Evolutionary conservation across 30 jellyfish, hydroid and myxozoan species (phyloP), one percentile per base, ranked within the genome.

Genomic region (Aurelia aurita): DNA sequence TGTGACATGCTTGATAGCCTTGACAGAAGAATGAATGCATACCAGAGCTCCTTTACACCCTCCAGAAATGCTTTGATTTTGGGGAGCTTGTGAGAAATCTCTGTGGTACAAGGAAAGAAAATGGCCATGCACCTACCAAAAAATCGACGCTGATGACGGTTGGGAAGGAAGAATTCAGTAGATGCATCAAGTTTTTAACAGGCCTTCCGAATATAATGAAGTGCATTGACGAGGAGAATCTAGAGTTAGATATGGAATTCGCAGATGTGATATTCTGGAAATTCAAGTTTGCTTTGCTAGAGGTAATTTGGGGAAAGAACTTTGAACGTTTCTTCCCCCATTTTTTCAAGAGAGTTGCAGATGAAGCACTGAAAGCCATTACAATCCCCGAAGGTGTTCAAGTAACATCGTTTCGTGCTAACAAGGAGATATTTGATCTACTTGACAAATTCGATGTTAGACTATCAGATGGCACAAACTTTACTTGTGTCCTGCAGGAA

Each of bases 261-360:
- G 58, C 79, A 15, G 58, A 67, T 18, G 3, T 67, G 27, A 67
- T 67, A 16, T 67, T 67, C 18, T 27, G 79, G 79, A 31, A 31
- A 67, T 31, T 67, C 54, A 67, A 67, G 79, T 67, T 60, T 2
- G 14, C 27, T 5, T 18, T 67, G 4, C 3, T 32, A 16, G 12
- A 31, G 22, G 43, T 31, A 31, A 31, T 31, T 31, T 31, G 43
- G 0, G 43, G 43, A 31, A 31, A 31, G 43, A 31, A 31, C 0
- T 31, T 0, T 31, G 43, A 31, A 31, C 43, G 43, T 31, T 31
- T 31, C 43, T 0, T 31, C 43, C 43, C 0, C 43, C 43, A 31
- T 31, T 31, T 31, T 31, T 31, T 31, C 0, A 0, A 31, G 43
- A 31, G 43, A 31, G 43, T 31, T 31, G 0, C 1, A 31, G 43